phyloP scores from a whole-genome alignment of 2,888 invertebrate species.

The Drosophila limbata region DNA sequence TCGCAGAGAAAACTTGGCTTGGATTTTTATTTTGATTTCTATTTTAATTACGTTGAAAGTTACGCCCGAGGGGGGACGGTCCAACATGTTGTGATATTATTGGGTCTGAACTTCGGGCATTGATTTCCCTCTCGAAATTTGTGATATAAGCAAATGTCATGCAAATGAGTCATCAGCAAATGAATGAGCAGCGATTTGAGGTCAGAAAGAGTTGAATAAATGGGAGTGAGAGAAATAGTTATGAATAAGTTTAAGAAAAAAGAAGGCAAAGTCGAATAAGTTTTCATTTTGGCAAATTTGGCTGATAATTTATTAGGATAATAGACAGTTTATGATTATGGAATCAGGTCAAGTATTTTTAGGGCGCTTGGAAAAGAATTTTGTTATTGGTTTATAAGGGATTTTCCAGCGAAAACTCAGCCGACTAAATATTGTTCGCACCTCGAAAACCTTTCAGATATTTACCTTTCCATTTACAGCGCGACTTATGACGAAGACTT shows the following conservation, averaged over 20 bases:
- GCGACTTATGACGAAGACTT: neutral
- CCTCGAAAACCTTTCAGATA: neutral
- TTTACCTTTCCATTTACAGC: neutral
- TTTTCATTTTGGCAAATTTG: neutral
- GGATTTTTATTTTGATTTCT: constrained; percentile 44
- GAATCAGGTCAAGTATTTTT: neutral
- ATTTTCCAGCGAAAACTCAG: neutral
- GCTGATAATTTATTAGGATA: neutral
- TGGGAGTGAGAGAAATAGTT: constrained; percentile 6
- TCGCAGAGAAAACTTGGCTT: constrained; percentile 12
- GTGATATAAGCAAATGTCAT: constrained; percentile 65
- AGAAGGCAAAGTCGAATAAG: neutral
- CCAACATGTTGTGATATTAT: constrained; percentile 2
- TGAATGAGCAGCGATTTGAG: constrained; percentile 25
- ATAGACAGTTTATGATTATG: neutral
- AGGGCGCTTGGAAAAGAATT: neutral
- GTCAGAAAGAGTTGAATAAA: constrained; percentile 25
- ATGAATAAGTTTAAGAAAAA: constrained; percentile 19
- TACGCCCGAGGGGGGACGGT: constrained; percentile 33
- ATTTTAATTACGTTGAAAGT: constrained; percentile 71
- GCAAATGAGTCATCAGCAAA: constrained; percentile 72
- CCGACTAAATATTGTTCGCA: neutral
- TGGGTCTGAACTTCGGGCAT: neutral
- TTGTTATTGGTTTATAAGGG: neutral
- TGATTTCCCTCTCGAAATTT: constrained; percentile 39